Evolutionary conservation across 2,113 vertebrate species (phyloP).

Genomic region (Prionailurus bengalensis): DNA sequence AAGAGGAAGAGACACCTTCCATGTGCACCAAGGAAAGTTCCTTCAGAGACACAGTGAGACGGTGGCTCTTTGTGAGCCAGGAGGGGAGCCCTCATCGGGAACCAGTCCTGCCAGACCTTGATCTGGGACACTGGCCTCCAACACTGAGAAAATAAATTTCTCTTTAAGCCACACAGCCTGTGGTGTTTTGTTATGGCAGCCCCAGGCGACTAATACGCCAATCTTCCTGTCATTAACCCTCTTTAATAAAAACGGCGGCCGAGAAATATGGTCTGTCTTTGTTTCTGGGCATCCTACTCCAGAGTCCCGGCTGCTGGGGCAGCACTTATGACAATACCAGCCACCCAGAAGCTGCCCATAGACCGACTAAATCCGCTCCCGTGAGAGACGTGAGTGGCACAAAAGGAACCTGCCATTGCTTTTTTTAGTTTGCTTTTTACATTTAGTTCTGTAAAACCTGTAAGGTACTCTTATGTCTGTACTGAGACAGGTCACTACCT

Average conservation of each 20-base stretch:
- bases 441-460: background rate
- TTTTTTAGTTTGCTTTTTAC: background rate
- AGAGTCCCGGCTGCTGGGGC: background rate
- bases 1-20: background rate
- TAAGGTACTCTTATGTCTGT: background rate
- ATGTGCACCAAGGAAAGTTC: background rate
- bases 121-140: background rate
- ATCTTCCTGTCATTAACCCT: slow-evolving; percentile 56
- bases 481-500: background rate
- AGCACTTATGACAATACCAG: background rate
- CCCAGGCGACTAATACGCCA: background rate
- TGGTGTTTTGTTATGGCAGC: background rate
- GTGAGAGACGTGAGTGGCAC: slow-evolving; percentile 71
- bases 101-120: background rate
- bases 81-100: background rate
- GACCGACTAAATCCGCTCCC: background rate
- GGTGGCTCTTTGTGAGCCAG: slow-evolving; percentile 59
- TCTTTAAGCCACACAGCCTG: background rate
- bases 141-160: background rate
- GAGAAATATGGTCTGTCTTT: slow-evolving; percentile 11
- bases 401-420: background rate
- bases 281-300: slow-evolving; percentile 23
- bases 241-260: slow-evolving; percentile 64
- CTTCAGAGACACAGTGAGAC: background rate
- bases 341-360: background rate